Evolutionary conservation across 2,797 vertebrate genomes (phyloP).

Genomic region (Myotis myotis): DNA sequence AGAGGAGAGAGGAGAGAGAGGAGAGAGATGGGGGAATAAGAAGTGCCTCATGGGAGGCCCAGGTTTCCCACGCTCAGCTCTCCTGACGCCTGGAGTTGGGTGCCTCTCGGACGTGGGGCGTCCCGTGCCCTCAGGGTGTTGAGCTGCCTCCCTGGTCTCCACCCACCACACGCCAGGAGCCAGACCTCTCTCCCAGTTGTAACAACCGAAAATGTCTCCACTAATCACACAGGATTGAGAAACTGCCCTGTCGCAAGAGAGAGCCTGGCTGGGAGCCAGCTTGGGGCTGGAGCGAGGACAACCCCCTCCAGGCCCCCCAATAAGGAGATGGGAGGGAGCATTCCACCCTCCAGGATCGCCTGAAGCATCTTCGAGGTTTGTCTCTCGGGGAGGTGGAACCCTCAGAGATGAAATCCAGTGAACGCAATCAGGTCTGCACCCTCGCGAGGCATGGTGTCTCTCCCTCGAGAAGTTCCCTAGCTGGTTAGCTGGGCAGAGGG

Average conservation of each 20-base stretch:
- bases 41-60: not conserved
- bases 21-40: too few relatives aligned
- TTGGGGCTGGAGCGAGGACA: not conserved
- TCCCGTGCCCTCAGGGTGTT: accelerated
- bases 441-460: too few relatives aligned
- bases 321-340: accelerated
- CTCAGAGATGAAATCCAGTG: too few relatives aligned
- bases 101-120: not conserved
- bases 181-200: too few relatives aligned
- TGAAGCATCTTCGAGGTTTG: accelerated
- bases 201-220: not conserved
- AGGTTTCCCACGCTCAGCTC: not conserved
- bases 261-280: not conserved
- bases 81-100: not conserved
- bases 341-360: accelerated
- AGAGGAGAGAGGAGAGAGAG: not conserved
- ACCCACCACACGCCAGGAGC: not conserved
- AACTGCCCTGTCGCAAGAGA: not conserved
- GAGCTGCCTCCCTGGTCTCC: too few relatives aligned
- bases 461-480: accelerated
- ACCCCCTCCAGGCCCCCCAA: too few relatives aligned
- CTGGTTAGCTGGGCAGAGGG: too few relatives aligned
- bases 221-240: not conserved
- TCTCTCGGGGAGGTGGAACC: too few relatives aligned
- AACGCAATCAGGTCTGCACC: accelerated